A percentile compares a stretch with the other conserved stretches of the same genome.
Evolutionary conservation across 2,888 invertebrate species (phyloP).

Genomic region (Phalera bucephala): DNA sequence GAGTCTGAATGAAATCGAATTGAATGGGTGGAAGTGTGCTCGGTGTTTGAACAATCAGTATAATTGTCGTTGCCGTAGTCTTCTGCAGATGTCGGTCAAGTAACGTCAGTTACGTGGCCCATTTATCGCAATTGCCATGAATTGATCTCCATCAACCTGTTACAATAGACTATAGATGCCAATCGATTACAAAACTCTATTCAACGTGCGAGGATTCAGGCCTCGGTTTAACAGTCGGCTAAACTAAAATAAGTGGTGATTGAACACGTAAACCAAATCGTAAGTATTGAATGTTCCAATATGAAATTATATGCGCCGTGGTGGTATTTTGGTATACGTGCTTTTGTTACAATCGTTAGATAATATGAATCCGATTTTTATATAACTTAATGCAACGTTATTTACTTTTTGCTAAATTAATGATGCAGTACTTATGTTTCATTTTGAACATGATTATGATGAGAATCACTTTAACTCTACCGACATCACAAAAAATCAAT

Average conservation of each 20-base stretch:
- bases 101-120: slow-evolving; percentile 45
- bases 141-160: slow-evolving; percentile 56
- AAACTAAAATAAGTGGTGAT: slow-evolving; percentile 23
- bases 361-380: not conserved
- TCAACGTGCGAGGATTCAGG: slow-evolving; percentile 22
- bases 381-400: too few species aligned
- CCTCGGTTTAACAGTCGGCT: slow-evolving; percentile 21
- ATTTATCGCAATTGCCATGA: slow-evolving; percentile 55
- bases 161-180: slow-evolving; percentile 30
- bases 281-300: not conserved
- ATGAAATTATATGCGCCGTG: not conserved
- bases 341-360: not conserved
- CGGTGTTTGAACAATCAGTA: slow-evolving; percentile 44
- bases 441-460: too few species aligned
- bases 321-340: not conserved
- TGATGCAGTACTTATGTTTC: too few species aligned
- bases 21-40: slow-evolving; percentile 46
- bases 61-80: slow-evolving; percentile 44
- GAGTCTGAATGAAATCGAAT: slow-evolving; percentile 36
- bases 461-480: too few species aligned
- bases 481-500: too few species aligned
- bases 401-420: too few species aligned
- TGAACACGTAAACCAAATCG: slow-evolving; percentile 17
- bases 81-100: slow-evolving; percentile 48
- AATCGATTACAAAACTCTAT: slow-evolving; percentile 36